Evolutionary conservation across 2,888 invertebrate species (phyloP), one percentile per base, ranked within the genome.

Genomic region (Unio pictorum): DNA sequence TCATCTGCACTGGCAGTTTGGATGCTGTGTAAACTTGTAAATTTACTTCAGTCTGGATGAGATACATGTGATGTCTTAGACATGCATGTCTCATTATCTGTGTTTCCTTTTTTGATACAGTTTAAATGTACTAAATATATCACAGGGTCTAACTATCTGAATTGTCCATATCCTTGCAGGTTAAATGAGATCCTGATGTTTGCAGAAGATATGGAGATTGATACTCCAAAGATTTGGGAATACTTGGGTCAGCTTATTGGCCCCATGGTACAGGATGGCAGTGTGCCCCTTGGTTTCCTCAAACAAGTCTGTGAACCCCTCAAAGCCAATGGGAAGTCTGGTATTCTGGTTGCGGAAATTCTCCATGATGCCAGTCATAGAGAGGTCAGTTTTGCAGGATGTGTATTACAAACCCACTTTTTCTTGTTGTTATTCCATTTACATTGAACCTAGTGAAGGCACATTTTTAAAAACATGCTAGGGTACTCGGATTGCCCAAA

Each of bases 141-240:
- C 8, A 15, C 45, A 11, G 3, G 45, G 15, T 45, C 45, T 45
- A 15, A 15, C 45, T 15, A 58, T 58, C 8, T 23, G 58, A 58
- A 59, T 45, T 45, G 11, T 45, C 15, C 11, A 4, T 26, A 45
- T 20, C 54, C 18, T 66, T 87, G 28, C 85, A 92, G 95, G 60
- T 91, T 95, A 72, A 91, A 92, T 74, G 93, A 93, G 85, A 92
- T 94, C 72, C 90, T 95, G 71, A 93, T 93, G 73, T 84, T 88
- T 77, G 94, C 94, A 20, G 93, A 94, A 75, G 96, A 96, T 84
- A 91, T 95, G 79, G 92, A 93, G 78, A 93, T 96, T 81, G 96
- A 97, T 92, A 93, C 96, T 88, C 96, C 96, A 56, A 94, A 93
- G 90, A 91, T 96, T 73, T 96, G 95, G 93, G 92, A 93, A 73